These are phyloP conservation scores for Drosophila pseudotakahashii DNA, from an alignment of 2,888 invertebrate species.

Conservation along the genomic window DNA sequence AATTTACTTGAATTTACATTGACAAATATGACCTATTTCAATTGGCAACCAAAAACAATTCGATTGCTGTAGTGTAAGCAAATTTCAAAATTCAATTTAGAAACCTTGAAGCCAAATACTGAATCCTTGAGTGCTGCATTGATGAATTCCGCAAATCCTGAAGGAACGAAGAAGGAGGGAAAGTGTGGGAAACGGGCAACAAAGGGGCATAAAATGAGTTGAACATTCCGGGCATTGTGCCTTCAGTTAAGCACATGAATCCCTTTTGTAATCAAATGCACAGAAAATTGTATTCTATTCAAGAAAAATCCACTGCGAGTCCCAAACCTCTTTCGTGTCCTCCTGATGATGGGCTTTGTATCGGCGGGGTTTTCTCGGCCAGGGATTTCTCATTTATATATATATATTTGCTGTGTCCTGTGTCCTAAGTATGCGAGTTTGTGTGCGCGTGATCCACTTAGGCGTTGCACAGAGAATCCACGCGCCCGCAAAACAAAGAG, in stretches of 20 bases:
- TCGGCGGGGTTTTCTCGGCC: conserved; percentile 45
- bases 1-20: too few species aligned
- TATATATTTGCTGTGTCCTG: conserved; percentile 16
- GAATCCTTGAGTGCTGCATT: conserved; percentile 20
- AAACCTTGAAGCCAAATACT: conserved; percentile 14
- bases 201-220: conserved; percentile 42
- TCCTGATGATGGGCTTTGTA: conserved; percentile 77
- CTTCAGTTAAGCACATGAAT: conserved; percentile 72
- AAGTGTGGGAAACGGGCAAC: conserved; percentile 22
- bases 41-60: conserved; percentile 21
- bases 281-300: conserved; percentile 73
- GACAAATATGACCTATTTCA: conserved; percentile 34
- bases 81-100: conserved; percentile 4
- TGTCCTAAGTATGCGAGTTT: conserved; percentile 2
- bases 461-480: conserved; percentile 49
- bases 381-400: neutral
- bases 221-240: conserved; percentile 59
- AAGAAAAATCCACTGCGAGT: conserved; percentile 44
- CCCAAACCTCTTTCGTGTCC: conserved; percentile 77
- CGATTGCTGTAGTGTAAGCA: neutral
- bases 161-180: neutral
- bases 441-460: conserved; percentile 62
- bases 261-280: conserved; percentile 79
- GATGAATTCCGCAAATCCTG: conserved; percentile 30
- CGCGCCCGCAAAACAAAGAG: conserved; percentile 64